Conservation (phyloP, 2,888 invertebrate genomes). For the Amphipyra tragopoginis region DNA sequence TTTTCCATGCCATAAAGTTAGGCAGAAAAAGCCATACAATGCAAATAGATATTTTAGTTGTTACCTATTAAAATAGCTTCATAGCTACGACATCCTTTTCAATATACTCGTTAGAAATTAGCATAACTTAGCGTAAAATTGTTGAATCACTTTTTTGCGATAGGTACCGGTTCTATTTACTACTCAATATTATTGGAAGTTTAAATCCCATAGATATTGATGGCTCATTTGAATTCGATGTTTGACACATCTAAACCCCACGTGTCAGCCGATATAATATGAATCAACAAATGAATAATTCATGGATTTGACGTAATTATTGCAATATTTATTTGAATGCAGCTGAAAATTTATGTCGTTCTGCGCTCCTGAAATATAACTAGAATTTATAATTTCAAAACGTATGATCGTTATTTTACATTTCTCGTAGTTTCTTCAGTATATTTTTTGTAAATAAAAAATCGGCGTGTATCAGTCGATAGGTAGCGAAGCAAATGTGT, state of each 20-base stretch:
- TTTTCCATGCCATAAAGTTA: too few species aligned
- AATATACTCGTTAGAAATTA: too few species aligned
- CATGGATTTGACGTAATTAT: conserved; percentile 27
- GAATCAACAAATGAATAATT: conserved; percentile 49
- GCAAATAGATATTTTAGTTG: too few species aligned
- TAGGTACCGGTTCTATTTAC: conserved; percentile 20
- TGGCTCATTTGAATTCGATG: conserved; percentile 50
- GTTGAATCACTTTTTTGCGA: too few species aligned
- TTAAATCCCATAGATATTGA: conserved; percentile 40
- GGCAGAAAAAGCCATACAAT: too few species aligned
- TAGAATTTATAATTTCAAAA: neutral
- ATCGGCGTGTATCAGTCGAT: conserved; percentile 56
- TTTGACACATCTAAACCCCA: conserved; percentile 45
- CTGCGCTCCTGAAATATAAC: conserved; percentile 3
- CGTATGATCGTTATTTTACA: conserved; percentile 1
- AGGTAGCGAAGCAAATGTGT: conserved; percentile 71
- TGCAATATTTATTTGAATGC: conserved; percentile 17
- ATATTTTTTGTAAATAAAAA: conserved; percentile 52
- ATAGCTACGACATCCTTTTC: too few species aligned
- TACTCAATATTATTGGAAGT: conserved; percentile 9
- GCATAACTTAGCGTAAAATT: too few species aligned
- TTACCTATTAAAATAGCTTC: too few species aligned
- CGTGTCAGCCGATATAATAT: conserved; percentile 40
- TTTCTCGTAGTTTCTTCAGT: conserved; percentile 6
- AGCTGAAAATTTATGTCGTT: conserved; percentile 2